phyloP scores from a whole-genome alignment of 1,140 invertebrate genomes.

The Lutraria rhynchaena region DNA sequence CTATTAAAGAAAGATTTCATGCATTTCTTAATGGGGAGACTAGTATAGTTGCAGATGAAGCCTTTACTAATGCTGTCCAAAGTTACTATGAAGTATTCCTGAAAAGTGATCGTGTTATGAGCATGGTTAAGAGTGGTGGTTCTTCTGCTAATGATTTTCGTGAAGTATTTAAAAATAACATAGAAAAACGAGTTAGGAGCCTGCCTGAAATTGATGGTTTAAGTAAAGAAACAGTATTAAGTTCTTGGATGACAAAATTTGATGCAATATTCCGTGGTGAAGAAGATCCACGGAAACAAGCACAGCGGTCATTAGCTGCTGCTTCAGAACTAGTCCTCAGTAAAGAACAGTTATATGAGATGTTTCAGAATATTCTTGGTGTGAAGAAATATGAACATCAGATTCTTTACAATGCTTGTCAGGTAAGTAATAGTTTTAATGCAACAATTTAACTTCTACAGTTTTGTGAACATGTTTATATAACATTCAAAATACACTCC shows the following conservation, averaged over 20 bases:
- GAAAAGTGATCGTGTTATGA: conserved; percentile 96
- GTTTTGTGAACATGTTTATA: too few species aligned
- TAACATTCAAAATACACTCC: too few species aligned
- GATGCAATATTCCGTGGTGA: conserved; percentile 98
- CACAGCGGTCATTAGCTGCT: conserved; percentile 79
- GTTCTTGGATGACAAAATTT: conserved; percentile 99
- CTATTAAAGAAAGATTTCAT: conserved; percentile 97
- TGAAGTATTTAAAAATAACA: conserved; percentile 98
- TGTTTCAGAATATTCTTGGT: conserved; percentile 99
- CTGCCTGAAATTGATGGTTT: conserved; percentile 99
- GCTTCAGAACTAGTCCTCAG: conserved; percentile 82
- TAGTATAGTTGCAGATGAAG: conserved; percentile 97
- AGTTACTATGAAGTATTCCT: conserved; percentile 99
- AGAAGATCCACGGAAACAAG: conserved; percentile 82
- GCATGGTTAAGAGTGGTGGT: conserved; percentile 98
- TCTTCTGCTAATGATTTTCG: conserved; percentile 99
- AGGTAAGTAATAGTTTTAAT: conserved; percentile 91
- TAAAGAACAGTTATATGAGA: conserved; percentile 93
- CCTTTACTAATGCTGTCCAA: conserved; percentile 99
- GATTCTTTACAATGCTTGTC: conserved; percentile 98
- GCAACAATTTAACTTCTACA: too few species aligned
- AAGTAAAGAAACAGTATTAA: conserved; percentile 99
- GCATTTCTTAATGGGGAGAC: conserved; percentile 92
- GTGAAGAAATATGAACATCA: conserved; percentile 99
- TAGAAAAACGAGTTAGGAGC: conserved; percentile 97